These are phyloP conservation scores for Coracopsis vasa DNA, from an alignment of 2,113 vertebrate genomes.

Conservation along the genomic window DNA sequence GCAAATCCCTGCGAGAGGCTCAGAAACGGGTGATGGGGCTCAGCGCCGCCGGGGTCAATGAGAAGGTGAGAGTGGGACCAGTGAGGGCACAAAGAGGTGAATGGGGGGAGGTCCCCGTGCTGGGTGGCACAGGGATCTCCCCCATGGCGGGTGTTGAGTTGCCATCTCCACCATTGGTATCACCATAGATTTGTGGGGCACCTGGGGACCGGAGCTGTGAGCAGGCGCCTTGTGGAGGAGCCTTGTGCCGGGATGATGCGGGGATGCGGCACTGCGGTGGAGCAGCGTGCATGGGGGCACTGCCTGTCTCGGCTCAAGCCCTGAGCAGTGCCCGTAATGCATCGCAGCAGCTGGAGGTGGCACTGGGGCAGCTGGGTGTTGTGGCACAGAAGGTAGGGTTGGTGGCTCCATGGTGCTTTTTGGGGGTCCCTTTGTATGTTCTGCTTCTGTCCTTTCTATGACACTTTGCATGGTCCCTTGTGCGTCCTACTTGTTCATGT, in stretches of 20 bases:
- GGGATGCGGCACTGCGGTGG: conserved; percentile 76
- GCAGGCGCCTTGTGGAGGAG: conserved; percentile 77
- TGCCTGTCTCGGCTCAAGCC: conserved; percentile 69
- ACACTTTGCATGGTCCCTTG: background rate
- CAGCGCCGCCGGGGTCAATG: background rate
- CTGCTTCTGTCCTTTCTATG: background rate
- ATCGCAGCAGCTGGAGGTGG: conserved; percentile 64
- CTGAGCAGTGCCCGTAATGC: conserved; percentile 58
- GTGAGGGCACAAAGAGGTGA: fast-evolving
- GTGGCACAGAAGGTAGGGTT: conserved; percentile 76
- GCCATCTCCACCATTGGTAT: background rate
- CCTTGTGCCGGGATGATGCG: conserved; percentile 72
- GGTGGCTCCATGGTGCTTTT: background rate
- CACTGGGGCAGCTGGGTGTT: conserved; percentile 67
- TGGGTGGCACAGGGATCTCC: fast-evolving
- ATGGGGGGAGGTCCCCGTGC: fast-evolving
- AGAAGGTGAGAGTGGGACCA: conserved; percentile 23
- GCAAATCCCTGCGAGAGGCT: conserved; percentile 74
- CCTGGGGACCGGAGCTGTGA: conserved; percentile 61
- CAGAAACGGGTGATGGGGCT: conserved; percentile 66
- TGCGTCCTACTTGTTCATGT: background rate
- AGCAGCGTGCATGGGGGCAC: conserved; percentile 73
- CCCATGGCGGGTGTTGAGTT: background rate
- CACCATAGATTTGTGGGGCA: conserved; percentile 57
- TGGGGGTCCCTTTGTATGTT: background rate